Conservation (phyloP, 1,140 invertebrate genomes). For the Calliopsis andreniformis region DNA sequence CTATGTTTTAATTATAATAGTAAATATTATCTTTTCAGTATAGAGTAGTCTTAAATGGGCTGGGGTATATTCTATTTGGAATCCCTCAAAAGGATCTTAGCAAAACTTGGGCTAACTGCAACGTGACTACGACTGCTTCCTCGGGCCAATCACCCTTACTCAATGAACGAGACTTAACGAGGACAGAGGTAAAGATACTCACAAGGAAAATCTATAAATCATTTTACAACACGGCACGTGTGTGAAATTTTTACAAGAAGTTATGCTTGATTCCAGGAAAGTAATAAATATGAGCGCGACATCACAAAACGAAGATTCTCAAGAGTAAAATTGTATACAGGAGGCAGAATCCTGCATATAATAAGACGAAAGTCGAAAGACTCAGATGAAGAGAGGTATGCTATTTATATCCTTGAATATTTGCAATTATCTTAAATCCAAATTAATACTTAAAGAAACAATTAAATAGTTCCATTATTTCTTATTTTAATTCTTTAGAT, state of each 20-base stretch:
- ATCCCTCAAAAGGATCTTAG: constrained; percentile 87
- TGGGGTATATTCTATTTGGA: constrained; percentile 88
- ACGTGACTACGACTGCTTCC: constrained; percentile 83
- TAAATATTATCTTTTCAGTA: constrained; percentile 82
- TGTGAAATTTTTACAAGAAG: neutral
- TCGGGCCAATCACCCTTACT: constrained; percentile 81
- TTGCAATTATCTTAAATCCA: no score
- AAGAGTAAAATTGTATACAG: constrained; percentile 85
- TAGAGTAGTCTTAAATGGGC: constrained; percentile 89
- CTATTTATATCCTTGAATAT: neutral
- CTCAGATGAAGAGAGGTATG: constrained; percentile 64
- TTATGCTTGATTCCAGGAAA: constrained; percentile 80
- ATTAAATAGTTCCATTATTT: no score
- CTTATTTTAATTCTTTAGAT: no score
- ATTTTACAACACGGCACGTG: no score
- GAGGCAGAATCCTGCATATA: constrained; percentile 88
- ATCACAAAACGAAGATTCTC: constrained; percentile 86
- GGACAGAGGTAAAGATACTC: neutral
- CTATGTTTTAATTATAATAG: neutral
- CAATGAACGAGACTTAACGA: neutral
- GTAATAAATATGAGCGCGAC: constrained; percentile 84
- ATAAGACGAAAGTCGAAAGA: constrained; percentile 81
- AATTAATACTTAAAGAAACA: no score
- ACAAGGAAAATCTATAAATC: neutral
- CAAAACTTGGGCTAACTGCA: constrained; percentile 86